Percentiles rank a stretch among this genome's conserved stretches.
These are phyloP conservation scores for Gracilinanus agilis DNA, from an alignment of 2,113 vertebrate genomes.

Conservation along the genomic window DNA sequence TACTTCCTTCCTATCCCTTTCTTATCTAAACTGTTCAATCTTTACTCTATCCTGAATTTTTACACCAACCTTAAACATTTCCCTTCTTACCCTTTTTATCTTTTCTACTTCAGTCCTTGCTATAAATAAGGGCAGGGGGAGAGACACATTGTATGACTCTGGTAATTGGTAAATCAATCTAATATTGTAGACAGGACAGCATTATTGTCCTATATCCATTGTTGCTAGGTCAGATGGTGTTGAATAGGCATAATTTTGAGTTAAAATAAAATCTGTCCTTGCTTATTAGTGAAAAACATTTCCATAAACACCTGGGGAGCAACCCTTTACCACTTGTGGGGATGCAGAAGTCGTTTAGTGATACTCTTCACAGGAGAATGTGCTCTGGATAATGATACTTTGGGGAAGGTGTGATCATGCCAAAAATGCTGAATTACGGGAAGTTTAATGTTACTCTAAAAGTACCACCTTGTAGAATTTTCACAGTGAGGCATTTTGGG, in stretches of 20 bases:
- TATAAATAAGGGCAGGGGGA: background rate
- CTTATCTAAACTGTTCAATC: background rate
- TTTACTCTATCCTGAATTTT: background rate
- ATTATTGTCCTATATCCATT: background rate
- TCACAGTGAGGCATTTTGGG: constrained; percentile 43
- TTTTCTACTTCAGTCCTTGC: background rate
- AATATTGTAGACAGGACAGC: background rate
- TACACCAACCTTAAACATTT: background rate
- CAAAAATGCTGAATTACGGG: constrained; percentile 52
- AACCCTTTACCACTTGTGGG: background rate
- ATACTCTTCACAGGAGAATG: constrained; percentile 3
- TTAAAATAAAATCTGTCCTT: background rate
- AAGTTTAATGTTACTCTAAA: constrained; percentile 51
- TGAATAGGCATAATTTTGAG: background rate
- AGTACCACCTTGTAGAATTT: background rate
- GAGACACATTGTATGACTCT: background rate
- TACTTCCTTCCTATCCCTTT: background rate
- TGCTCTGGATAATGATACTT: constrained; percentile 39
- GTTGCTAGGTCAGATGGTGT: constrained; percentile 18
- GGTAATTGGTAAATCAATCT: constrained; percentile 16
- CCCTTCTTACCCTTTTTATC: background rate
- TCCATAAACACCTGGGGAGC: background rate
- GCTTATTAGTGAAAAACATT: constrained; percentile 22
- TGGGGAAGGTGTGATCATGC: background rate
- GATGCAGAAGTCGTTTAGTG: background rate